These are phyloP conservation scores for Eurois occulta DNA, from an alignment of 2,888 invertebrate species.

Conservation along the genomic window DNA sequence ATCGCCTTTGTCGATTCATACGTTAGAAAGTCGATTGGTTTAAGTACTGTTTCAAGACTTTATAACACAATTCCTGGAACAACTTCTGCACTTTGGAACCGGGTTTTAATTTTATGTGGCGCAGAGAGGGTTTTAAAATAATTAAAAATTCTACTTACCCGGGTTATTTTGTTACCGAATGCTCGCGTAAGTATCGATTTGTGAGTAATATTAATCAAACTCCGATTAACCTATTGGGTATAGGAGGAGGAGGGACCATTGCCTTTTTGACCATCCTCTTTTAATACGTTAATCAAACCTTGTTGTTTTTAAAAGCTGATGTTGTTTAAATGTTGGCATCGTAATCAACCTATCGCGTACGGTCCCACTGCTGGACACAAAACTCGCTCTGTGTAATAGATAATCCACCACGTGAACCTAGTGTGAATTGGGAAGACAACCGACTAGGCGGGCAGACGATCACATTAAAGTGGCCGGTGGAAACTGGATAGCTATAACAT, in stretches of 20 bases:
- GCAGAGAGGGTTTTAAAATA: background rate
- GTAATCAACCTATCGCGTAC: background rate
- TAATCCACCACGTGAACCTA: background rate
- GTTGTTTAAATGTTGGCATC: background rate
- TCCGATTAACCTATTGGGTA: background rate
- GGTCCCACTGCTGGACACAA: background rate
- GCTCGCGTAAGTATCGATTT: background rate
- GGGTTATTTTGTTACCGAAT: background rate
- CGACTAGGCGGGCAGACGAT: no score
- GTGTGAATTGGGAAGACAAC: background rate
- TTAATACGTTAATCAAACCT: background rate
- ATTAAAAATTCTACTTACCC: background rate
- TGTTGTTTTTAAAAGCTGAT: background rate
- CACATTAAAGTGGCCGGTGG: no score
- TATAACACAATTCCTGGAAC: conserved; percentile 66
- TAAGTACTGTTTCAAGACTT: conserved; percentile 60
- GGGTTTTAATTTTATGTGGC: conserved; percentile 24
- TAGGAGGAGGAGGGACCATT: background rate
- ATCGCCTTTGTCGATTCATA: conserved; percentile 80
- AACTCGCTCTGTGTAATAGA: background rate
- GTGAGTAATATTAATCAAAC: background rate
- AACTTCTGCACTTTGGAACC: conserved; percentile 36
- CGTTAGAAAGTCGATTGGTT: conserved; percentile 80
- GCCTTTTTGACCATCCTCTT: background rate
- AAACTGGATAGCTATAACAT: no score